A percentile compares a stretch with the other conserved stretches of the same genome.
Evolutionary conservation across 2,888 invertebrate species (phyloP).

Genomic region (Drosophila dives): DNA sequence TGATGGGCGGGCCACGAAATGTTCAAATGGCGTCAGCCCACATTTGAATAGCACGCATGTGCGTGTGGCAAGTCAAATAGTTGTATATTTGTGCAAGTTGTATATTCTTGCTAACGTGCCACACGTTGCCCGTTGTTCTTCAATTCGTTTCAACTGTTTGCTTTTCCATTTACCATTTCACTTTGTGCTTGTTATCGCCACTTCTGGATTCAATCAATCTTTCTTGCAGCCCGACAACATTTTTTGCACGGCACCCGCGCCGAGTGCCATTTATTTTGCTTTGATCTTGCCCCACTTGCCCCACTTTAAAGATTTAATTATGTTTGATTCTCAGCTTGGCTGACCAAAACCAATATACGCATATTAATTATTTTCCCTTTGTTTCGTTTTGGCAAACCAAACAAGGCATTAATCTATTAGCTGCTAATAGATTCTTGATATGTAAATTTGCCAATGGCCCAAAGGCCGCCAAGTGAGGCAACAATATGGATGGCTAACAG

Average conservation of each 20-base stretch:
- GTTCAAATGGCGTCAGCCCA: slow-evolving; percentile 76
- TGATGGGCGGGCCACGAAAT: slow-evolving; percentile 44
- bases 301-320: slow-evolving; percentile 15
- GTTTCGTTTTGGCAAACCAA: slow-evolving; percentile 25
- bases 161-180: slow-evolving; percentile 75
- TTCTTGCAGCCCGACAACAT: slow-evolving; percentile 56
- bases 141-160: slow-evolving; percentile 58
- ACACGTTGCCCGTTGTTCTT: slow-evolving; percentile 10
- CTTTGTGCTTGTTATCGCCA: slow-evolving; percentile 78
- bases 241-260: slow-evolving; percentile 50
- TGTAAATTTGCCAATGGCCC: slow-evolving; percentile 63
- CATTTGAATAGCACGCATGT: slow-evolving; percentile 80
- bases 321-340: slow-evolving; percentile 52
- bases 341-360: slow-evolving; percentile 3
- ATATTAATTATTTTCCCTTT: slow-evolving; percentile 5
- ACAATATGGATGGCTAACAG: slow-evolving; percentile 35
- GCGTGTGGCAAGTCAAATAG: slow-evolving; percentile 67
- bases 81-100: slow-evolving; percentile 42
- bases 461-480: slow-evolving; percentile 49
- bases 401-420: slow-evolving; percentile 77
- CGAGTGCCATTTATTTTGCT: slow-evolving; percentile 46
- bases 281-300: slow-evolving; percentile 9
- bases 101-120: slow-evolving; percentile 52
- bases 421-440: slow-evolving; percentile 75
- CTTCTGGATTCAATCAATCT: slow-evolving; percentile 80